Base-by-base conservation (phyloP, 1,140 invertebrate genomes). In the Ylistrum balloti region DNA sequence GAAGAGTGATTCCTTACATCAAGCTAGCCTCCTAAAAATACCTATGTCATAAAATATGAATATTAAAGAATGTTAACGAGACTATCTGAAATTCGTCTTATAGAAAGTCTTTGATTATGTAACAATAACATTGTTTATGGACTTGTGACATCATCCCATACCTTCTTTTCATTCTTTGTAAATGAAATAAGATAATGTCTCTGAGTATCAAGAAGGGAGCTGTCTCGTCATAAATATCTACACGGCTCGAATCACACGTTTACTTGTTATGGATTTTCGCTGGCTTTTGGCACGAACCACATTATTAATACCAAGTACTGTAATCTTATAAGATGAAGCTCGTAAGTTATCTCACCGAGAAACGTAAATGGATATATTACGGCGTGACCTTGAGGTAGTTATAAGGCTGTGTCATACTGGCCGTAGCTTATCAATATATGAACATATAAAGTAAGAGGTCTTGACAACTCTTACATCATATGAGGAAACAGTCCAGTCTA, bases 401-500 rank as follows among this genome's bases (percentile, higher is more conserved):
- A 74, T 28, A 28, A 3, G 22, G 56, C 56, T 1, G 22, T 74
- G 56, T 28, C 56, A 74, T 74, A 17, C 5, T 11, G 56, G 56
- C 56, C 22, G 28, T 74, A 5, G 56, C 56, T n/a, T 74, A 22
- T 74, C 22, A 74, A 74, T 28, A 17, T 11, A 74, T 74, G n/a
- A 74, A 28, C 56, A 74, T 17, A 45, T 45, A 74, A 74, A n/a
- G 9, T 74, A 74, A 1, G 56, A 74, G 56, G n/a, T 74, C 56
- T 5, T 11, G 56, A 17, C 17, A 28, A n/a, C 56, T 74, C 56
- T 74, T 74, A 74, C n/a, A 74, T 74, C 56, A 74, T 74, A 74
- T n/a, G 56, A n/a, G 56, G 56, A 74, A 74, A 74, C 56, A 74
- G 13, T n/a, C 56, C 56, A 74, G 56, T 74, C 56, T 74, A 28